Conservation (phyloP, 2,113 vertebrate species). For the Tachycineta bicolor region DNA sequence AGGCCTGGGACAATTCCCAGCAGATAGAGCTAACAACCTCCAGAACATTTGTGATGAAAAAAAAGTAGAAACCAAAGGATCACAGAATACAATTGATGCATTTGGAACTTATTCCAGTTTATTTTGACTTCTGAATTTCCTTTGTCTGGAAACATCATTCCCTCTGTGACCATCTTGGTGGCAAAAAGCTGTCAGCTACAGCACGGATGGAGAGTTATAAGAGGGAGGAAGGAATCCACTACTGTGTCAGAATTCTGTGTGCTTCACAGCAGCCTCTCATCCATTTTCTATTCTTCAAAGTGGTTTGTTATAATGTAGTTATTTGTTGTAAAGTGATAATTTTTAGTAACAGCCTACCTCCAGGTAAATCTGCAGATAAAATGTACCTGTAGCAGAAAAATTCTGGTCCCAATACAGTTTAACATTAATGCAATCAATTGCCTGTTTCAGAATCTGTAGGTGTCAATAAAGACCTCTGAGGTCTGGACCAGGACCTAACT, state of each 20-base stretch:
- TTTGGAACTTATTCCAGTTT: background rate
- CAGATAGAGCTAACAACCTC: background rate
- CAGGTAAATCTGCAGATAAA: background rate
- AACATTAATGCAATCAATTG: background rate
- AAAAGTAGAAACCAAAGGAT: background rate
- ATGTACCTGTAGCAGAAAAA: background rate
- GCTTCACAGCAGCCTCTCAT: background rate
- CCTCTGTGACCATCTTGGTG: background rate
- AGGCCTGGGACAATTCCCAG: background rate
- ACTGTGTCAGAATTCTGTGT: background rate
- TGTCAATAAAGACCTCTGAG: background rate
- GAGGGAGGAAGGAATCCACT: conserved; percentile 3
- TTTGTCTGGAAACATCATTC: background rate
- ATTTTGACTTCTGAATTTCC: background rate
- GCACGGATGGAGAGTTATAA: conserved; percentile 5
- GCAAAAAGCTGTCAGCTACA: conserved; percentile 40
- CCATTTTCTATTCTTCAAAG: background rate
- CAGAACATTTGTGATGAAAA: background rate
- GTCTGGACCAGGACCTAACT: background rate
- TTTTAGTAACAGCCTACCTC: background rate
- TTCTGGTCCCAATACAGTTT: background rate
- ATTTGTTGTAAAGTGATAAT: background rate
- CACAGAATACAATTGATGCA: background rate
- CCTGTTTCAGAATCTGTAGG: background rate
- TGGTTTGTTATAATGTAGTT: background rate